Base-by-base conservation (phyloP, 2,113 vertebrate genomes). In the Nycticorax nycticorax region DNA sequence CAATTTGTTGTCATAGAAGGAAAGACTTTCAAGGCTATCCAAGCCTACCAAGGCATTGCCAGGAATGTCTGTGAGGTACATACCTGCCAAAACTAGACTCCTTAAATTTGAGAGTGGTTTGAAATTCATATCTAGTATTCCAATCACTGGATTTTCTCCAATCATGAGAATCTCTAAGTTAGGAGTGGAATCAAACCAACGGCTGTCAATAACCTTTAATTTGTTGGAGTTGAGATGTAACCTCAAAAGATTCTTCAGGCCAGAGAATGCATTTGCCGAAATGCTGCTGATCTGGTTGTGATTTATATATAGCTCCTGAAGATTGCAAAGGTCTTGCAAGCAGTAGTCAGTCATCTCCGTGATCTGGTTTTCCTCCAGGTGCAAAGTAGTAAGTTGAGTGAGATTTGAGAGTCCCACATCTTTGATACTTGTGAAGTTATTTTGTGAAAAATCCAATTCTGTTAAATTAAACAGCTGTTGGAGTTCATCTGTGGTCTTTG, bases 111-210 rank as follows among this genome's bases (percentile, higher is more conserved):
- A 97, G 14, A 99, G 98, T 6, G 99, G 99, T 69, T 98, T 99
- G 96, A 99, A 99, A 97, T 99, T 99, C 97, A 99, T 99, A 92
- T 99, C 99, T 75, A 99, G 91, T 87, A 99, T 99, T 85, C 99
- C 99, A 96, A 99, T 98, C 79, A 99, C 98, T 8, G 99, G 99
- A 89, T 99, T 99, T 97, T 99, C 99, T 33, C 99, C 99, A 90
- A 99, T 99, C 99, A 99, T 99, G 63, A 99, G 98, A 52, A 99
- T 99, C 97, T 99, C 99, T 59, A 99, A 94, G 93, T 99, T 99
- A 64, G 99, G 99, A 6, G 99, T 99, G 5, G 98, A 98, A 94
- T 99, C 99, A 98, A 99, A 99, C 99, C 99, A 99, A 39, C 98
- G 99, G 91, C 99, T 99, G 88, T 99, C 99, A 28, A 99, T 99